Conservation (phyloP, 1,140 invertebrate species). For the Metopolophium dirhodum region DNA sequence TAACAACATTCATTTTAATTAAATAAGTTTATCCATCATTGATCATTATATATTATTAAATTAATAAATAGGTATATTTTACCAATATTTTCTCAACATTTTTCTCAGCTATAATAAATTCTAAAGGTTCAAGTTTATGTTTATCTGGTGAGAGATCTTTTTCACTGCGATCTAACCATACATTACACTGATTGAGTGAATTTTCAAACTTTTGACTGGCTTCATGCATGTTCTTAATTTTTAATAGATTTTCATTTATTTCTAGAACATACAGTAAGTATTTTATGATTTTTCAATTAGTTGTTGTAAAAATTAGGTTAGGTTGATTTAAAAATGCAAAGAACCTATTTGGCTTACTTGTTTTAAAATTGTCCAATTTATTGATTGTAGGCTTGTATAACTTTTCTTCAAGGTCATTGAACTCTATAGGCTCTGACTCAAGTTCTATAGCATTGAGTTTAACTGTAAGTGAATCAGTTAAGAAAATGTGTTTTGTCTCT, state of each 20-base stretch:
- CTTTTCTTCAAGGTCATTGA: constrained; percentile 29
- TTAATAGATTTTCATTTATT: constrained; percentile 20
- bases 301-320: not conserved
- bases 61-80: not conserved
- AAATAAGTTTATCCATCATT: not conserved
- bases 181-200: constrained; percentile 3
- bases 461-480: constrained; percentile 34
- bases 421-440: constrained; percentile 50
- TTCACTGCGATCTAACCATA: constrained; percentile 45
- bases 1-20: constrained; percentile 9
- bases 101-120: constrained; percentile 23
- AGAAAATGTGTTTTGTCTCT: constrained; percentile 66
- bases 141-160: constrained; percentile 42
- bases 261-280: constrained; percentile 18
- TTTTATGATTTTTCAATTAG: not conserved
- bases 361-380: constrained; percentile 21
- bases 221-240: constrained; percentile 35
- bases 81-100: constrained; percentile 14
- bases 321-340: not conserved
- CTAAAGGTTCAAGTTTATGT: constrained; percentile 43
- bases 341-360: not conserved
- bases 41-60: not conserved
- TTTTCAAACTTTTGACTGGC: constrained; percentile 34
- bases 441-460: constrained; percentile 53
- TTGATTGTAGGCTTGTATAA: constrained; percentile 16